Evolutionary conservation across 2,113 vertebrate genomes (phyloP), one percentile per base, ranked within the genome.

Genomic region (Upupa epops): DNA sequence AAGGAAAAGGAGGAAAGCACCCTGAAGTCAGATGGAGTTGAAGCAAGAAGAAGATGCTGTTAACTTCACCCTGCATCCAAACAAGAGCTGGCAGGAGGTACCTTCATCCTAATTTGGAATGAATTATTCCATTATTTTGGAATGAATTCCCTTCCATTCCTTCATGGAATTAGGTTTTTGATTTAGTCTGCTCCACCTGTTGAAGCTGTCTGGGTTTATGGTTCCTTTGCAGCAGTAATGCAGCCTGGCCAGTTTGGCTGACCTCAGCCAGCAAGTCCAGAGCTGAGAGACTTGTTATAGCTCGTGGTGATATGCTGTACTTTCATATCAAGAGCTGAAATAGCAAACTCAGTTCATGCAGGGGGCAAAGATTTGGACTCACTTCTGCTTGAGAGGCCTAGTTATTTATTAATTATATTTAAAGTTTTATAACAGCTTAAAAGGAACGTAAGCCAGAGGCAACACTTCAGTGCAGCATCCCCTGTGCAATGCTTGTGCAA

Each of bases 401-500:
- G 94, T 97, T 96, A 97, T 96, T 97, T 97, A 96, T 97, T 96
- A 95, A 96, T 96, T 95, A 94, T 96, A 95, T 93, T 97, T 95
- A 96, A 97, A 95, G 65, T 96, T 96, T 97, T 95, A 96, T 97
- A 95, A 91, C 89, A 87, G 88, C 93, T 95, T 94, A 87, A 94
- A 95, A 92, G 77, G 90, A 95, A 93, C 93, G 92, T 24, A 31
- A 94, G 91, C 85, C 88, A 91, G 92, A 95, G 95, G 77, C 83
- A 94, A 90, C 64, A 66, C 88, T 94, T 91, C 49, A 92, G 86
- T 85, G 92, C 86, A 91, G 79, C 76, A 69, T 96, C 75, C 88
- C 90, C 92, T 94, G 93, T 90, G 93, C 74, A 82, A 84, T 76
- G 74, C 86, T 93, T 95, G 92, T 92, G 58, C 76, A 88, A 93